Percentiles rank a stretch among this genome's conserved stretches.
These are phyloP conservation scores for Mormoops blainvillei DNA, from an alignment of 2,113 vertebrate species.

Conservation along the genomic window DNA sequence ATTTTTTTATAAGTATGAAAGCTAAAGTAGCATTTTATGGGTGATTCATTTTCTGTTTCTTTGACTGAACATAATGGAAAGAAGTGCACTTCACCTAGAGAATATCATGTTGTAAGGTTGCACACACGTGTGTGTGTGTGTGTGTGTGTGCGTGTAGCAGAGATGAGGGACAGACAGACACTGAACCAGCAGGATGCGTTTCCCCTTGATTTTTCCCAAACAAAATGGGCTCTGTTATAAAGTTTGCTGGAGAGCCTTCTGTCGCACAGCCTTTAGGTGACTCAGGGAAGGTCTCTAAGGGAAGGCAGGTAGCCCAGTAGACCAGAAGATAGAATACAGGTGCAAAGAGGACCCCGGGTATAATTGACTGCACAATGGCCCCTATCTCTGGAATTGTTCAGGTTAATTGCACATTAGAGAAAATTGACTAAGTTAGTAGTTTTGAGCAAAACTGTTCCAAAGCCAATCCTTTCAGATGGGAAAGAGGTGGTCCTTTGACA, in stretches of 20 bases:
- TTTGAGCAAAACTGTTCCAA: constrained; percentile 50
- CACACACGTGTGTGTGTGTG: too few relatives aligned
- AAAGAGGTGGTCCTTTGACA: constrained; percentile 66
- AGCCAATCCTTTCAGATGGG: constrained; percentile 43
- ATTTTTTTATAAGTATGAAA: neutral
- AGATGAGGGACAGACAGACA: neutral
- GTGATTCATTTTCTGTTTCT: neutral
- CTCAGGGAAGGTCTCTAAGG: neutral
- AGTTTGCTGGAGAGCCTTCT: neutral
- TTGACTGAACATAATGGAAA: neutral
- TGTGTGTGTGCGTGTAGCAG: neutral
- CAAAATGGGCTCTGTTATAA: neutral
- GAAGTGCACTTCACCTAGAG: neutral
- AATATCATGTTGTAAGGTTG: neutral
- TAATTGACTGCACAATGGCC: neutral
- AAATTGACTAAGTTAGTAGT: constrained; percentile 44
- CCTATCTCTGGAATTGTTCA: constrained; percentile 46
- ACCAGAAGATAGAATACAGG: neutral
- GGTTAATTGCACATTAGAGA: constrained; percentile 65
- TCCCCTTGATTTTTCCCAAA: neutral
- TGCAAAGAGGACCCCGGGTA: neutral
- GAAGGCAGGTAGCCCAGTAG: neutral
- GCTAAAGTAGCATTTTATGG: neutral
- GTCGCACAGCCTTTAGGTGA: neutral
- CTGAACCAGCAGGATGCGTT: neutral